These are phyloP conservation scores for Rhizomys pruinosus DNA, from an alignment of 2,113 vertebrate genomes.

Conservation along the genomic window DNA sequence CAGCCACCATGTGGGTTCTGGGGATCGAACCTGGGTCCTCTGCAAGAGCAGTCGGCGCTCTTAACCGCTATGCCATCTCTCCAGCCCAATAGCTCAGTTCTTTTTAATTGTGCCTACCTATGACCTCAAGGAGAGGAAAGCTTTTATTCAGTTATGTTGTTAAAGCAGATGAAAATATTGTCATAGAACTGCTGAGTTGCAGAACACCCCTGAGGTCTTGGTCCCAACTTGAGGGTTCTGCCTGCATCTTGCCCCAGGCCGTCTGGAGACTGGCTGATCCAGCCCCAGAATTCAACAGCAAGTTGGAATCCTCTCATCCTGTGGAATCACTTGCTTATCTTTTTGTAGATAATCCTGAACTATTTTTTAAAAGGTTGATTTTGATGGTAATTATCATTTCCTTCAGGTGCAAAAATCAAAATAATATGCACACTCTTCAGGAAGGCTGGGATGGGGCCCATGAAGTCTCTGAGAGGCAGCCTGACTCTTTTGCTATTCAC, in stretches of 20 bases:
- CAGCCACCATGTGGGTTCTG: no score
- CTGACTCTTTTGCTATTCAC: not conserved
- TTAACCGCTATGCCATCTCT: no score
- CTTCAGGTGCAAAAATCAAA: not conserved
- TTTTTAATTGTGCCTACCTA: not conserved
- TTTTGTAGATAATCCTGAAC: constrained; percentile 7
- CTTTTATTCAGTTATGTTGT: not conserved
- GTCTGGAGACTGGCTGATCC: not conserved
- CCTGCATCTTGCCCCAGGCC: not conserved
- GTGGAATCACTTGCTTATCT: not conserved
- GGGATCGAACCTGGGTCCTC: no score
- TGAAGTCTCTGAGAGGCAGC: not conserved
- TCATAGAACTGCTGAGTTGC: not conserved
- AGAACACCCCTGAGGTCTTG: not conserved
- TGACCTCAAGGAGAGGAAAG: not conserved
- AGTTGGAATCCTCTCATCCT: not conserved
- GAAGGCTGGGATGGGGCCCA: not conserved
- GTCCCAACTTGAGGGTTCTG: not conserved
- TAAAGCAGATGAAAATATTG: not conserved
- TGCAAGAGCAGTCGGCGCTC: no score
- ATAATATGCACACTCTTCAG: not conserved
- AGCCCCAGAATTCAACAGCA: not conserved
- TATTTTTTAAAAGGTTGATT: not conserved
- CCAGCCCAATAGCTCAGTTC: constrained; percentile 5
- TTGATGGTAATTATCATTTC: not conserved